phyloP scores from a whole-genome alignment of 2,113 vertebrate species.

The Nannobrachium achirus region DNA sequence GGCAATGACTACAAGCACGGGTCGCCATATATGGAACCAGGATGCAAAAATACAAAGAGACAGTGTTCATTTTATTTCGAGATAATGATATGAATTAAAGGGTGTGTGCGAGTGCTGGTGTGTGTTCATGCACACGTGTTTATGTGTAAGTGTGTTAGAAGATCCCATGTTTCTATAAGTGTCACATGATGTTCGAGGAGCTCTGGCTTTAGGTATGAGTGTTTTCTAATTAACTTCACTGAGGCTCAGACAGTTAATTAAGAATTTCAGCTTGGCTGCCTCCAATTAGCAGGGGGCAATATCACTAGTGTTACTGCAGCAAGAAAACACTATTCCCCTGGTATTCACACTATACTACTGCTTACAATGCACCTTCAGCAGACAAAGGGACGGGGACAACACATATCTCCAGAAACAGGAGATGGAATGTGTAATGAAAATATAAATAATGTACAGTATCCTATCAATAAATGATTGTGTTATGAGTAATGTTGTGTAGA shows the following conservation, averaged over 20 bases:
- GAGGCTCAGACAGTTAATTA: constrained; percentile 85
- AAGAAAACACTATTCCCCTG: constrained; percentile 69
- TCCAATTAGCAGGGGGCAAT: constrained; percentile 82
- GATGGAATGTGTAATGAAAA: constrained; percentile 23
- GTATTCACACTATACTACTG: constrained; percentile 49
- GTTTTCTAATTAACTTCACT: constrained; percentile 85
- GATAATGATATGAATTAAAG: not conserved
- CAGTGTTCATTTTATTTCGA: constrained; percentile 6
- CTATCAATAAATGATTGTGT: too few species aligned
- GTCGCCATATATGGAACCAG: constrained; percentile 10
- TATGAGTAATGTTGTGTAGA: too few species aligned
- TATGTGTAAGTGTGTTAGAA: constrained; percentile 15
- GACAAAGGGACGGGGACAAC: constrained; percentile 38
- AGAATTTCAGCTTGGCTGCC: constrained; percentile 84
- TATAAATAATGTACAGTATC: not conserved
- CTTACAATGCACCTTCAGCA: constrained; percentile 53
- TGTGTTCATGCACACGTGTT: constrained; percentile 7
- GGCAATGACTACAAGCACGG: not conserved
- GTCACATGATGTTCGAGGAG: constrained; percentile 77
- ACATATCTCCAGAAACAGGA: constrained; percentile 29
- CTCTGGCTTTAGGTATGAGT: constrained; percentile 77
- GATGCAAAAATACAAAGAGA: constrained; percentile 8
- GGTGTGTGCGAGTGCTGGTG: constrained; percentile 4
- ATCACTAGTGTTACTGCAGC: constrained; percentile 70
- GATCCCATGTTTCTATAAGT: constrained; percentile 73